Base-by-base conservation (phyloP, 1,140 invertebrate species). In the Drosophila takahashii region DNA sequence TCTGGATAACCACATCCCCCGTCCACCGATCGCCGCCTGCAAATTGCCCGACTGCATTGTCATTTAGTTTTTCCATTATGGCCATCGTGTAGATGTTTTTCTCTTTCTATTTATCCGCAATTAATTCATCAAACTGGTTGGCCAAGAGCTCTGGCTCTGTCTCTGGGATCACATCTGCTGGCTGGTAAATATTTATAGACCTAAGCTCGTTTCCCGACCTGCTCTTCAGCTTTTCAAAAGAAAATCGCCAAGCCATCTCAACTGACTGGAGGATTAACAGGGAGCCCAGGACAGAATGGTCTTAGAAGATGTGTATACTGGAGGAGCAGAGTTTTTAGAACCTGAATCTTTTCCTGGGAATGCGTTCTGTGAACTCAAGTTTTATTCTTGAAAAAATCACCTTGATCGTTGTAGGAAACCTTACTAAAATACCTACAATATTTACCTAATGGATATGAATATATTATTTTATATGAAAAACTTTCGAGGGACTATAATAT, bases 31-130 rank as follows among this genome's bases (percentile, higher is more conserved):
- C 8, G 47, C 41, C 10, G 27, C 62, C 60, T 61, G 81, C 80
- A 86, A 85, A 85, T 81, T 77, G 81, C 84, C 54, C 69, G 53
- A 54, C 54, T 81, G 72, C 61, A 67, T 69, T 86, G 72, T 77
- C 81, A 79, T 59, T 81, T 75, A 77, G 44, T 77, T 77, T 41
- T 67, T 69, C 83, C 83, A 86, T 86, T 87, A 87, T 65, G 83
- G 81, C 52, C 65, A 61, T 71, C 69, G 77, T 71, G 53, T 75
- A 67, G 81, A 81, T 67, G 51, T 81, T 74, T 86, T 79, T 78
- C 53, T 77, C 54, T 73, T 66, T 51, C 52, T 58, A 39, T 39
- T 58, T 42, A 45, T 60, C 39, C 22, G 61, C 79, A 67, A 81
- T 80, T 62, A 65, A 61, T 62, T 61, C 59, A 81, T 73, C 69